Percentiles rank a stretch among this genome's conserved stretches.
phyloP scores from a whole-genome alignment of 2,113 vertebrate genomes.

The Gracilinanus agilis region DNA sequence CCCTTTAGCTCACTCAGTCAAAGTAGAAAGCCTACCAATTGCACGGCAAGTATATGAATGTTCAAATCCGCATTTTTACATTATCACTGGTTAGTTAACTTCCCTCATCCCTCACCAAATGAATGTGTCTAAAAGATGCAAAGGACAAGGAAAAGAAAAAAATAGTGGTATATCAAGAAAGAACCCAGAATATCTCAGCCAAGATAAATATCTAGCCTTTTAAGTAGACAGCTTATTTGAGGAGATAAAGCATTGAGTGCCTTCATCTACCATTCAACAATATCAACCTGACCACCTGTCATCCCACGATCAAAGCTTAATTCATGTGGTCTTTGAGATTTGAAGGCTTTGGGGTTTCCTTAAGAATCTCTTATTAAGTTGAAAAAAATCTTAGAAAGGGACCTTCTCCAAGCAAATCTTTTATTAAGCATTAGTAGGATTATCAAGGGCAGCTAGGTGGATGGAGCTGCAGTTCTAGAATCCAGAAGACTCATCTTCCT shows the following conservation, averaged over 20 bases:
- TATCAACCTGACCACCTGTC: neutral
- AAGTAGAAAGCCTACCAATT: neutral
- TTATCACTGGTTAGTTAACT: neutral
- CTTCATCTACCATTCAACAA: neutral
- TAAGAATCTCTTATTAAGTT: neutral
- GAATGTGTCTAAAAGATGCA: neutral
- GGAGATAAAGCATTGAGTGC: neutral
- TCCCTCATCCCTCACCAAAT: neutral
- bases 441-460: neutral
- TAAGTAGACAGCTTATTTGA: neutral
- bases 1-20: neutral
- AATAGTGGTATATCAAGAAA: neutral
- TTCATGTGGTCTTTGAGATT: neutral
- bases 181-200: neutral
- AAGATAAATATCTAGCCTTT: neutral
- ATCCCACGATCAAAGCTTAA: neutral
- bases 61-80: neutral
- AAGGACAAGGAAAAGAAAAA: neutral
- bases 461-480: no score
- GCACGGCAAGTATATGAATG: neutral
- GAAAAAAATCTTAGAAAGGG: neutral
- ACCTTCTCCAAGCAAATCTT: neutral
- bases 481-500: no score
- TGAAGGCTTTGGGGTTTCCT: neutral
- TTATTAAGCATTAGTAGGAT: neutral